A percentile compares a stretch with the other conserved stretches of the same genome.
phyloP scores from a whole-genome alignment of 2,113 vertebrate genomes.

The cattle (Bos taurus) region DNA sequence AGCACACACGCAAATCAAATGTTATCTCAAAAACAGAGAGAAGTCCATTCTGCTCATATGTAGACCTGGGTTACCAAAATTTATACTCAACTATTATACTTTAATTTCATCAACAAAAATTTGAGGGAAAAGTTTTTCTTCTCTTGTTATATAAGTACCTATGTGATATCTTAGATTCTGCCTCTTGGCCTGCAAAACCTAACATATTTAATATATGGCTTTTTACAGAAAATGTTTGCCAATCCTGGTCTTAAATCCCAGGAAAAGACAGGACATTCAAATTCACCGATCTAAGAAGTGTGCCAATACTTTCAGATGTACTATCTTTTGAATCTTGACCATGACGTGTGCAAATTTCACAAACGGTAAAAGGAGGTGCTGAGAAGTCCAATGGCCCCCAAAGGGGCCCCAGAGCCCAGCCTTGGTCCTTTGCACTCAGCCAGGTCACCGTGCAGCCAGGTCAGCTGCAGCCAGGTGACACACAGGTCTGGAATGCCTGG shows the following conservation, averaged over 20 bases:
- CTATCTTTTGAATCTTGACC: not conserved
- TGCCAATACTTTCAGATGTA: rapidly evolving
- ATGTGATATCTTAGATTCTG: not conserved
- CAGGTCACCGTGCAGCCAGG: rapidly evolving
- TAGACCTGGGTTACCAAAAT: not conserved
- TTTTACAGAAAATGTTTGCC: not conserved
- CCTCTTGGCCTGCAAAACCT: not conserved
- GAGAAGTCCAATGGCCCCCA: not conserved
- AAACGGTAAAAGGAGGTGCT: rapidly evolving
- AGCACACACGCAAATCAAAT: rapidly evolving
- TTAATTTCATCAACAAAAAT: not conserved
- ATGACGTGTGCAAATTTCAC: not conserved
- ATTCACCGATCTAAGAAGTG: rapidly evolving
- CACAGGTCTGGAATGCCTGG: rapidly evolving
- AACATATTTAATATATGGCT: not conserved
- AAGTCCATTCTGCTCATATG: not conserved
- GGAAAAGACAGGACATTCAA: not conserved
- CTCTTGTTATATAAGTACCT: not conserved
- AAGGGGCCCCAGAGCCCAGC: not conserved
- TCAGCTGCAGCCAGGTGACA: rapidly evolving
- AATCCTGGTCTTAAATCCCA: rapidly evolving
- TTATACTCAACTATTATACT: not conserved
- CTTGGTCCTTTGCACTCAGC: too few species aligned
- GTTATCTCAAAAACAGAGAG: not conserved
- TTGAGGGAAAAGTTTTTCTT: not conserved